Base-by-base conservation (phyloP, 2,888 invertebrate species). In the Lycophotia porphyrea region DNA sequence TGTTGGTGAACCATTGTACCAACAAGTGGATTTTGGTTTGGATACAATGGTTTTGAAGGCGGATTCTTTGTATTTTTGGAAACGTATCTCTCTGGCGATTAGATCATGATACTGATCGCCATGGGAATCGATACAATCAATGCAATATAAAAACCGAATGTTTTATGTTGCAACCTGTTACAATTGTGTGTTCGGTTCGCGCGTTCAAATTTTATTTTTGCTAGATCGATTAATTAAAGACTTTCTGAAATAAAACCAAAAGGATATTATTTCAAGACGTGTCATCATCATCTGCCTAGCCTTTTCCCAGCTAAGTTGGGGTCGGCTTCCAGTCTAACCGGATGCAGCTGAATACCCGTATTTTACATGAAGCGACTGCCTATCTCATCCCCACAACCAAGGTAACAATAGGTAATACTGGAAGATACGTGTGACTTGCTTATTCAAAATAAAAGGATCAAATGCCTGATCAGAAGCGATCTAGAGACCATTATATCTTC, bases 1-100 rank as follows among this genome's bases (percentile, higher is more conserved):
- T 49, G 42, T 77, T 72, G 79, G 77, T 77, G 72, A 64, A 64
- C 71, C 77, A 79, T 79, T 79, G 79, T 86, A 74, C 77, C 71
- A 74, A 82, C 87, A 87, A 87, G 87, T 87, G 86, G 78, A 74
- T 84, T 68, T 75, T 18, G 71, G 70, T 79, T 71, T 67, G 1
- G 74, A 42, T 78, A 85, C 85, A 83, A 84, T 75, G 71, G 75
- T 58, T 34, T 47, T 64, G 78, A 47, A 74, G 84, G 81, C 27
- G 77, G 65, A 52, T 60, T 74, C 61, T 76, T 61, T 67, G 49
- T 49, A 11, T 74, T 76, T 84, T 80, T 84, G 76, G 72, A 74
- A 85, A 84, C n/a, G 36, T 74, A 78, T 83, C 85, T 83, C 80
- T 82, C 63, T 69, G 18, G n/a, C 65, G 83, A 83, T 83, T 61